Evolutionary conservation across 1,140 invertebrate species (phyloP), one percentile per base, ranked within the genome.

Genomic region (Stenopsyche tienmushanensis): DNA sequence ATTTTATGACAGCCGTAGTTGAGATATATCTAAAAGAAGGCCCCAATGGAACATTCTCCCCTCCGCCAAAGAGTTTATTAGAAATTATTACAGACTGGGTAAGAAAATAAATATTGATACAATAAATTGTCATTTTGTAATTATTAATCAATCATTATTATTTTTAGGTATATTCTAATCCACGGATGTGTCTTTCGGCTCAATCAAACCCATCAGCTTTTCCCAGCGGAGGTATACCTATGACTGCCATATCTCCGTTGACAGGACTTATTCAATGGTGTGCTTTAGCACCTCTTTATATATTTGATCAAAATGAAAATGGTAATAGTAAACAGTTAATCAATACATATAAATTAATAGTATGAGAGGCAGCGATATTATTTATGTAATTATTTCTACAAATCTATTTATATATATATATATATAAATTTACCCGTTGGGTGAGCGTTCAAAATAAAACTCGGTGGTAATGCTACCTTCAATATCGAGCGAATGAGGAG

Each of bases 241-340:
- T 92, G 90, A 86, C 90, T 13, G 87, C 89, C 1, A 86, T 90
- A 1, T 90, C 90, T n/a, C 90, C 91, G 0, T 83, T 92, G 44
- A 86, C 89, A 13, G 91, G 90, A 0, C 79, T 93, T 2, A 83
- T 92, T 57, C 83, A 84, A 44, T 90, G 88, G 88, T 86, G 85
- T 73, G 80, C 88, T 3, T 74, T 89, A 52, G 83, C 87, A 10
- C 86, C 88, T 1, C 71, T 89, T 2, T 82, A 80, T 72, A 71
- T 76, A 63, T 72, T 78, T 26, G 76, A 77, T 1, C 67, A 72
- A 23, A 67, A 73, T 17, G 20, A 60, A 24, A 60, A 24, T 47
- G 68, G 68, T 66, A 50, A n/a, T n/a, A n/a, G n/a, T 50, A 62
- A 3, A 9, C 7, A 50, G 10, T 21, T 21, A 10, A 55, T 55